These are phyloP conservation scores for Podilymbus podiceps DNA, from an alignment of 2,113 vertebrate species.

Conservation along the genomic window DNA sequence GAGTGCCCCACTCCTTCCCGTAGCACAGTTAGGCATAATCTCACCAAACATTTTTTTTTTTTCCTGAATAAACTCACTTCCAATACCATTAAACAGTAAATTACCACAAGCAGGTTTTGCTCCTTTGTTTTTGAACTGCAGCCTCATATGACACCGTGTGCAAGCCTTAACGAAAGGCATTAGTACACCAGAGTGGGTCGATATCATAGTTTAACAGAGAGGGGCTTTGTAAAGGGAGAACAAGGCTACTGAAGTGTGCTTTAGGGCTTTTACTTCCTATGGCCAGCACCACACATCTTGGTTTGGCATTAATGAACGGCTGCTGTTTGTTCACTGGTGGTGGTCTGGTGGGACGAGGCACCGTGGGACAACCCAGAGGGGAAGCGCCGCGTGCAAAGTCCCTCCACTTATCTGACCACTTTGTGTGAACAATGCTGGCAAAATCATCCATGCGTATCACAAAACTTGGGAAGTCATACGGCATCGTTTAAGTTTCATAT, in stretches of 20 bases:
- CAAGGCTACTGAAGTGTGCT: slow-evolving; percentile 41
- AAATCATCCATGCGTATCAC: background rate
- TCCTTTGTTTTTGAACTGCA: background rate
- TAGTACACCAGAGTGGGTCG: background rate
- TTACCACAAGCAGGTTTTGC: background rate
- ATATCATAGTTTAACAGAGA: slow-evolving; percentile 6
- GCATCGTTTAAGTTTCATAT: background rate
- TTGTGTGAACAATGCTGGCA: background rate
- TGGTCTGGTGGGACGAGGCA: background rate
- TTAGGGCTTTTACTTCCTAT: slow-evolving; percentile 16
- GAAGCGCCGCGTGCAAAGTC: background rate
- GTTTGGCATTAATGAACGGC: slow-evolving; percentile 18
- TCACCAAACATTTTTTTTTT: background rate
- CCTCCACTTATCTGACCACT: background rate
- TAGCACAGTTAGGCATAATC: background rate
- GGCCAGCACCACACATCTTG: background rate
- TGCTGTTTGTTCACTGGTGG: slow-evolving; percentile 7
- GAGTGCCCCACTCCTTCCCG: background rate
- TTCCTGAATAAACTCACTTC: background rate
- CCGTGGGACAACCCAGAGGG: background rate
- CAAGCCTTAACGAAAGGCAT: slow-evolving; percentile 10
- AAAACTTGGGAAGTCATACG: background rate
- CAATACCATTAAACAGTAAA: background rate
- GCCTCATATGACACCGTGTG: background rate
- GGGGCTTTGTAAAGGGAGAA: slow-evolving; percentile 54